These are phyloP conservation scores for Creontiades dilutus DNA, from an alignment of 2,888 invertebrate genomes.

Conservation along the genomic window DNA sequence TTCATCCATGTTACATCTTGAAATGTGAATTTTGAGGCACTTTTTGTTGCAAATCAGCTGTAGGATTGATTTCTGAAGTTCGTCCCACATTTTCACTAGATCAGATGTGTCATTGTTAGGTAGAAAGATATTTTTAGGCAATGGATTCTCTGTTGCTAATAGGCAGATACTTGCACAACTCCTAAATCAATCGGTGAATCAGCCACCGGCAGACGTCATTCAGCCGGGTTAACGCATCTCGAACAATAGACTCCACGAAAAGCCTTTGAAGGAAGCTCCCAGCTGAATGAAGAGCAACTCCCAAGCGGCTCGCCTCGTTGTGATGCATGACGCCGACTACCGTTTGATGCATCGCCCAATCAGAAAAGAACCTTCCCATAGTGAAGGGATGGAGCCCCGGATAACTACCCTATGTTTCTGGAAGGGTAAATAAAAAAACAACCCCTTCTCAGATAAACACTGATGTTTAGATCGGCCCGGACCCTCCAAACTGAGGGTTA, in stretches of 20 bases:
- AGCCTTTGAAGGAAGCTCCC: constrained; percentile 1
- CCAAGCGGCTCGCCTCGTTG: constrained; percentile 1
- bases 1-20: no score
- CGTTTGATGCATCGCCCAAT: constrained; percentile 56
- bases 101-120: no score
- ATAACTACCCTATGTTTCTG: constrained; percentile 41
- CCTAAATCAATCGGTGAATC: background rate
- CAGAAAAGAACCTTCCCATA: constrained; percentile 45
- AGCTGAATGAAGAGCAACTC: background rate
- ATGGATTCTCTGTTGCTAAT: no score
- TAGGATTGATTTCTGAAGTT: no score
- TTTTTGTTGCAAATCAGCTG: no score
- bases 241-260: background rate
- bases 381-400: background rate
- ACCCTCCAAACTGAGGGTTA: constrained; percentile 37
- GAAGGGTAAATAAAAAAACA: constrained; percentile 21
- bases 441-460: constrained; percentile 42
- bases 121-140: no score
- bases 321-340: constrained; percentile 26
- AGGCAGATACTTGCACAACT: background rate
- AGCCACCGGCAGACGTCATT: background rate
- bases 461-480: constrained; percentile 45
- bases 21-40: no score
- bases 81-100: no score
- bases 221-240: background rate